Evolutionary conservation across 2,113 vertebrate species (phyloP).

Genomic region (Dipodomys merriami): DNA sequence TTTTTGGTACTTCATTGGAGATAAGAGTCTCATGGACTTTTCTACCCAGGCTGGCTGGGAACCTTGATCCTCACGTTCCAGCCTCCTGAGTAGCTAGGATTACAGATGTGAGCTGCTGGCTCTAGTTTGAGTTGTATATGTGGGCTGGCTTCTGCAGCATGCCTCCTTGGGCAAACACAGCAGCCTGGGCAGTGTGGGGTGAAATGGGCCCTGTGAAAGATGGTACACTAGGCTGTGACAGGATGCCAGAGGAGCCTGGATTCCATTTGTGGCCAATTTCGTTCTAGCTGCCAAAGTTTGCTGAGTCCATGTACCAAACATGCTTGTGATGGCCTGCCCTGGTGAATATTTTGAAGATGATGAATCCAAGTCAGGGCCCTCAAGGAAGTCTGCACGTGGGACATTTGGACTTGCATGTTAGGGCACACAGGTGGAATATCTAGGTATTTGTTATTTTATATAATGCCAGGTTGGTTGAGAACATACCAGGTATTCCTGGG

Average conservation of each 20-base stretch:
- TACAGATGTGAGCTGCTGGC: too few relatives aligned
- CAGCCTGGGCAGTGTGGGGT: accelerated
- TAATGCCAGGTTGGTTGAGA: not conserved
- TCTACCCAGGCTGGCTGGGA: too few relatives aligned
- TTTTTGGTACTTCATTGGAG: too few relatives aligned
- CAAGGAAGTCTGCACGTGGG: not conserved
- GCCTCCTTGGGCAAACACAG: not conserved
- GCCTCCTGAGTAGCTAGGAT: too few relatives aligned
- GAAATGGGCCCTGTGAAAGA: not conserved
- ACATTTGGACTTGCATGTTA: not conserved
- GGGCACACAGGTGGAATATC: not conserved
- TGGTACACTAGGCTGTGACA: accelerated
- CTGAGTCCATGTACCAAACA: accelerated
- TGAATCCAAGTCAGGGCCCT: not conserved
- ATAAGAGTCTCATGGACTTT: too few relatives aligned
- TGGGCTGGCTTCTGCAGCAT: not conserved
- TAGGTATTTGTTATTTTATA: not conserved
- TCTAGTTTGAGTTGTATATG: too few relatives aligned
- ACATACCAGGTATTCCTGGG: not conserved
- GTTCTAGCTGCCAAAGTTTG: not conserved
- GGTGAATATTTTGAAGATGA: accelerated
- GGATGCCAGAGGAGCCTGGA: accelerated
- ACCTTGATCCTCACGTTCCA: too few relatives aligned
- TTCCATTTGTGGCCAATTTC: not conserved
- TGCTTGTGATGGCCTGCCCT: not conserved